These are phyloP conservation scores for Macrosiphum euphorbiae DNA, from an alignment of 2,888 invertebrate species.

Conservation along the genomic window DNA sequence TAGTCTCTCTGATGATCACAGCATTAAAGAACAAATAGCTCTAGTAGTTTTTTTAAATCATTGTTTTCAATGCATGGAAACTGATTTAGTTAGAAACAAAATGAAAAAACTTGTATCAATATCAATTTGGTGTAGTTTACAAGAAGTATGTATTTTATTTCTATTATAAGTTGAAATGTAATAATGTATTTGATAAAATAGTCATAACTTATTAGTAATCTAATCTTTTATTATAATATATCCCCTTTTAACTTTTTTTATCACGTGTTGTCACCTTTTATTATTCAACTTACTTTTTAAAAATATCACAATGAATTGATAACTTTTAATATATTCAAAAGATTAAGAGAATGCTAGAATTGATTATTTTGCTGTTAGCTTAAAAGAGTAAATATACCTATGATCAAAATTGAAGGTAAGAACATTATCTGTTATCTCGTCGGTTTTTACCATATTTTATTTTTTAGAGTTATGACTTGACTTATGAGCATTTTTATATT, in stretches of 20 bases:
- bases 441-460: too few relatives aligned
- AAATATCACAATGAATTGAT: neutral
- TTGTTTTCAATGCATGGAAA: slow-evolving; percentile 98
- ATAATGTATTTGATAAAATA: neutral
- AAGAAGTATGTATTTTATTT: slow-evolving; percentile 74
- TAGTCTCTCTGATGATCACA: slow-evolving; percentile 72
- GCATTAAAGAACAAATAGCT: slow-evolving; percentile 82
- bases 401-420: too few relatives aligned
- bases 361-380: too few relatives aligned
- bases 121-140: slow-evolving; percentile 92
- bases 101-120: slow-evolving; percentile 85
- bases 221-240: neutral
- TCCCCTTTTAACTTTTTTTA: neutral
- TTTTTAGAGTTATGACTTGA: too few relatives aligned
- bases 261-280: neutral
- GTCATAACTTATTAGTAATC: neutral
- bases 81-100: slow-evolving; percentile 91
- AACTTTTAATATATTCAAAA: neutral
- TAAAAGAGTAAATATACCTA: too few relatives aligned
- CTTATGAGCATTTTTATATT: too few relatives aligned
- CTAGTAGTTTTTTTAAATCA: slow-evolving; percentile 94
- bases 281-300: neutral
- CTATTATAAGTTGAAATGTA: neutral
- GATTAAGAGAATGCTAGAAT: neutral
- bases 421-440: too few relatives aligned